A percentile compares a stretch with the other conserved stretches of the same genome.
These are phyloP conservation scores for Rhagologus leucostigma DNA, from an alignment of 2,113 vertebrate species.

Conservation along the genomic window DNA sequence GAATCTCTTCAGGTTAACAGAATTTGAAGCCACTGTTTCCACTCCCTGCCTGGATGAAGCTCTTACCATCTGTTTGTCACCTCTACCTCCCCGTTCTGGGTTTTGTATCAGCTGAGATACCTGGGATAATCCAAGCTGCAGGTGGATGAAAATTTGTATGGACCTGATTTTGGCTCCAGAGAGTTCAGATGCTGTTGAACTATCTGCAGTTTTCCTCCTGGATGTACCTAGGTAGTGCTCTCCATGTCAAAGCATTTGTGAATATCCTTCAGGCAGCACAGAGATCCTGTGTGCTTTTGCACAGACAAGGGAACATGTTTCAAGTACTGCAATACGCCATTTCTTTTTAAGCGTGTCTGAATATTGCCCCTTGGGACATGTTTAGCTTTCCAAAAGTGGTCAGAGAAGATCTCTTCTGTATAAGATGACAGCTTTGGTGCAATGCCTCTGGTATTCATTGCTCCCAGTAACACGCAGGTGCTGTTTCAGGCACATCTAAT, in stretches of 20 bases:
- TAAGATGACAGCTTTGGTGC: neutral
- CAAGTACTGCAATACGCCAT: neutral
- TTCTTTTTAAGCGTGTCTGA: neutral
- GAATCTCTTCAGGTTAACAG: neutral
- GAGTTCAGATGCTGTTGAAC: neutral
- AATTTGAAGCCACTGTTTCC: neutral
- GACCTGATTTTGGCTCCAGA: neutral
- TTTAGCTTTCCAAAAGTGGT: neutral
- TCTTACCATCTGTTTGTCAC: neutral
- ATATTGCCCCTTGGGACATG: neutral
- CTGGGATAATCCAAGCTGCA: neutral
- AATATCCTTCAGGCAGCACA: neutral
- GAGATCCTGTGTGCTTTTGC: neutral
- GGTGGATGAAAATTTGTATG: neutral
- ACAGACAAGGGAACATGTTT: neutral
- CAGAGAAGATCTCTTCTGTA: neutral
- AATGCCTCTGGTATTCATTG: neutral
- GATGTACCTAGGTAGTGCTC: fast-evolving
- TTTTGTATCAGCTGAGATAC: neutral
- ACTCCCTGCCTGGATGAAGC: neutral
- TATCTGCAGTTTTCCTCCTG: neutral
- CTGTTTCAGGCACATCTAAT: neutral
- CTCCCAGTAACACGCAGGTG: neutral
- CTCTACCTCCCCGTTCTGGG: neutral
- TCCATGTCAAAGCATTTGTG: neutral